Evolutionary conservation across 2,888 invertebrate genomes (phyloP), one percentile per base, ranked within the genome.

Genomic region (Cataglyphis albicans): DNA sequence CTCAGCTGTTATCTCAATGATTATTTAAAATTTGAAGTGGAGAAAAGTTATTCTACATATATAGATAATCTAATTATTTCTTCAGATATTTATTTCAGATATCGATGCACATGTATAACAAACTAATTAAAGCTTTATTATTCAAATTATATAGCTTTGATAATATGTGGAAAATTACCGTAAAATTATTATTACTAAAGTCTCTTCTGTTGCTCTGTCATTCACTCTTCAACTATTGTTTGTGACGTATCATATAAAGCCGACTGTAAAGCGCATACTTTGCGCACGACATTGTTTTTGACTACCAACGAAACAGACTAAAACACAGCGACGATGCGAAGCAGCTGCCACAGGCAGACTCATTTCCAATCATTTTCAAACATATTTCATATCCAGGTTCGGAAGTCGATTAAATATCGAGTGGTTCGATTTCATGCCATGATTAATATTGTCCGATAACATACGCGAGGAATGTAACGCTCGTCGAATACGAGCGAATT

Each of bases 361-460:
- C 85, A 88, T 88, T 85, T 88, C 83, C 89, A 82, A 88, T 89
- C 83, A 88, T 89, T 89, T 89, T 82, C 74, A 59, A 52, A 81
- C 70, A 72, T 81, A 73, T 83, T 89, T 83, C 76, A 63, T 67
- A 84, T 84, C 78, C 63, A 75, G 48, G 55, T 73, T 57, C 41
- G 59, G 76, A 87, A 84, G 81, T 89, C 84, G 74, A 88, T 90
- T 83, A 87, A 89, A 87, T 75, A 85, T 89, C 81, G 73, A 83
- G 82, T 80, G 85, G 41, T 32, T 64, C 81, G 61, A 72, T 81
- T 82, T 78, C 84, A 29, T 70, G 59, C 64, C 55, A 38, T 70
- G 44, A 73, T 73, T 84, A 87, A 85, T 83, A 84, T 65, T 67
- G 68, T 55, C 64, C 44, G 67, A 74, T 76, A 59, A 75, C 48